phyloP scores from a whole-genome alignment of 1,140 invertebrate species.

The Aphelinus atriplicis region DNA sequence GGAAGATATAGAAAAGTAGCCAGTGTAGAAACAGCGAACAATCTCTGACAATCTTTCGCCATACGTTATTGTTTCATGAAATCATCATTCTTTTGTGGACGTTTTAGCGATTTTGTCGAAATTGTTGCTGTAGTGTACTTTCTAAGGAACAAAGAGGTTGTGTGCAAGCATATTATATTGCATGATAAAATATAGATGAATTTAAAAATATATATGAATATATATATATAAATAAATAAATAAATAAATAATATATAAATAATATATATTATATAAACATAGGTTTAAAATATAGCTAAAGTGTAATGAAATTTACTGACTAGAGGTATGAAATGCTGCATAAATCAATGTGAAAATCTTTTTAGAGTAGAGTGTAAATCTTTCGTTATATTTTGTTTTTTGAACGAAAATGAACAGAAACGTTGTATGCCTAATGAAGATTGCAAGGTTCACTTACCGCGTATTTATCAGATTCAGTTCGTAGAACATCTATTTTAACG shows the following conservation, averaged over 20 bases:
- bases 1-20: slow-evolving; percentile 31
- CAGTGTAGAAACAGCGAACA: slow-evolving; percentile 41
- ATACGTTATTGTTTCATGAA: slow-evolving; percentile 9
- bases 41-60: slow-evolving; percentile 44
- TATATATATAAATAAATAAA: slow-evolving; percentile 6
- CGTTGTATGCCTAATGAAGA: slow-evolving; percentile 5
- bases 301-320: slow-evolving; percentile 25
- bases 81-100: slow-evolving; percentile 34
- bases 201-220: slow-evolving; percentile 35
- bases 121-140: slow-evolving; percentile 47
- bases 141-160: slow-evolving; percentile 54
- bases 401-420: slow-evolving; percentile 21
- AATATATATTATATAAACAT: slow-evolving; percentile 28
- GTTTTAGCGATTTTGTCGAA: slow-evolving; percentile 42
- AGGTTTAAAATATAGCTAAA: slow-evolving; percentile 29
- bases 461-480: not conserved
- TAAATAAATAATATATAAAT: slow-evolving; percentile 33
- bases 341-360: slow-evolving; percentile 27
- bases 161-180: slow-evolving; percentile 48
- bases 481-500: slow-evolving; percentile 45
- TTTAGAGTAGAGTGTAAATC: slow-evolving; percentile 31
- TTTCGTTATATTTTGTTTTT: slow-evolving; percentile 28
- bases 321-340: slow-evolving; percentile 25
- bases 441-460: slow-evolving; percentile 21
- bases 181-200: slow-evolving; percentile 28